Percentiles rank a stretch among this genome's conserved stretches.
These are phyloP conservation scores for Trachythela sp. DNA, from an alignment of 64 coral and sea anemone species.

Conservation along the genomic window DNA sequence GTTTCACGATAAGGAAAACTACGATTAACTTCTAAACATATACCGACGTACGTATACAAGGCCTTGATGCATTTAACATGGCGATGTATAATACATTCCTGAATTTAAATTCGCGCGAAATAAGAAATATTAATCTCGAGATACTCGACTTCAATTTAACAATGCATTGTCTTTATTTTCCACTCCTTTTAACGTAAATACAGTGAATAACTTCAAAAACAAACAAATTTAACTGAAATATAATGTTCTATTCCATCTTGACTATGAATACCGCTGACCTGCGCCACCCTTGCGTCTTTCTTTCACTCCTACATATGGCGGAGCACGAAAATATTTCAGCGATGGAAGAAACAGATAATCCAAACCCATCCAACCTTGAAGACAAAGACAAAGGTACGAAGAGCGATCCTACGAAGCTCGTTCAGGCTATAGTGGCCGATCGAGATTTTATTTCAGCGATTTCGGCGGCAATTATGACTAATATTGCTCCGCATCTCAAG, in stretches of 20 bases:
- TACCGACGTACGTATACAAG: no score
- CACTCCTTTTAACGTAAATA: background rate
- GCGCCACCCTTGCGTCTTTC: background rate
- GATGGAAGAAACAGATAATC: background rate
- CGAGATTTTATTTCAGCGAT: background rate
- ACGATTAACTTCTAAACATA: no score
- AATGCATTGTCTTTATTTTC: conserved; percentile 15
- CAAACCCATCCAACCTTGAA: background rate
- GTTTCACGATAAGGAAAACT: no score
- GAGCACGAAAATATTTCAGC: background rate
- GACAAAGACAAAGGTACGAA: background rate
- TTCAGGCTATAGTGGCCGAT: background rate
- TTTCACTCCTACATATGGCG: background rate
- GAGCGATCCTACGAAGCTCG: background rate
- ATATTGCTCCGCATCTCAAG: background rate
- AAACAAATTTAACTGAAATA: background rate
- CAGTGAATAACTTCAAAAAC: background rate
- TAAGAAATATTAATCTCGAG: no score
- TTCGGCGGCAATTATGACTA: background rate
- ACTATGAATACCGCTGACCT: background rate
- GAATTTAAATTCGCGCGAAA: no score
- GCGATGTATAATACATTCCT: no score
- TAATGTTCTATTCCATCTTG: background rate
- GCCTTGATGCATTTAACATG: no score
- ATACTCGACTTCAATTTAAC: no score